Evolutionary conservation across 35 echinoderm and acorn worm genomes (phyloP).

Genomic region (Hemicentrotus pulcherrimus): DNA sequence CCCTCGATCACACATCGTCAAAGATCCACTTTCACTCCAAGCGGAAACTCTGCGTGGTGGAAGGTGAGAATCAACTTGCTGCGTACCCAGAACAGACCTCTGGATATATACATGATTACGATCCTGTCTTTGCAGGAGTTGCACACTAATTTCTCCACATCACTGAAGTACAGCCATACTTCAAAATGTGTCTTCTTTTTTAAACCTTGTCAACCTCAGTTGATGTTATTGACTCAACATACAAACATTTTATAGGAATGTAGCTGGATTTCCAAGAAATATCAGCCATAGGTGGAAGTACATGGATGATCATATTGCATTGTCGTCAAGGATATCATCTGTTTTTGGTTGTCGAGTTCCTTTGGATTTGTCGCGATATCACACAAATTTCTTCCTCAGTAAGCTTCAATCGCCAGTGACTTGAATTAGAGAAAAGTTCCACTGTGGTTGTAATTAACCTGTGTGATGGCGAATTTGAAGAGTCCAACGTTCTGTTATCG

Average conservation of each 20-base stretch:
- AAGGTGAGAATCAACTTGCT: background rate
- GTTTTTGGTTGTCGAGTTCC: background rate
- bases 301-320: background rate
- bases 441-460: background rate
- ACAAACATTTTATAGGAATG: background rate
- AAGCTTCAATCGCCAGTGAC: background rate
- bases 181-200: background rate
- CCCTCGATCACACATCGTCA: background rate
- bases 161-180: background rate
- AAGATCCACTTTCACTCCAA: background rate
- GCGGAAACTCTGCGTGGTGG: background rate
- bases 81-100: background rate
- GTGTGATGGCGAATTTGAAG: background rate
- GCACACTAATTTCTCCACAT: background rate
- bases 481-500: conserved; percentile 23
- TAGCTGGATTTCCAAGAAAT: background rate
- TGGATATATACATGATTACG: background rate
- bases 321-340: background rate
- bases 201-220: background rate
- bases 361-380: background rate
- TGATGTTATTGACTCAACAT: background rate
- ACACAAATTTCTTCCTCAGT: background rate
- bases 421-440: background rate
- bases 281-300: background rate
- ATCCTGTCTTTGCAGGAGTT: background rate